A percentile compares a stretch with the other conserved stretches of the same genome.
phyloP scores from a whole-genome alignment of 2,797 vertebrate genomes.

The Poeciliopsis turneri region DNA sequence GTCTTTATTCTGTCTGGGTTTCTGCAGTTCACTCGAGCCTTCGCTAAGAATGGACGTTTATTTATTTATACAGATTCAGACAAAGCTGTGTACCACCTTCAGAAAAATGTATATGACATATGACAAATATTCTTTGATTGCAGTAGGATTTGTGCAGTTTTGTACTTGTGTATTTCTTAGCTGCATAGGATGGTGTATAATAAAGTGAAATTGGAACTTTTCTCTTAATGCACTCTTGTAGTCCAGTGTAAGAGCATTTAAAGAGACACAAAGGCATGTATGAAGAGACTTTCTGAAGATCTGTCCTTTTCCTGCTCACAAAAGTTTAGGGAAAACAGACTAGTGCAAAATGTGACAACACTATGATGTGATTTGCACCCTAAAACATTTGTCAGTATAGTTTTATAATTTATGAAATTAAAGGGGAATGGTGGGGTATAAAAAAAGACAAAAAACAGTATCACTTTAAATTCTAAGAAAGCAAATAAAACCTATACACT shows the following conservation, averaged over 20 bases:
- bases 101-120: background rate
- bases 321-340: background rate
- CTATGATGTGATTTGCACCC: background rate
- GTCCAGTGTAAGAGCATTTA: background rate
- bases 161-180: background rate
- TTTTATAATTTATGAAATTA: background rate
- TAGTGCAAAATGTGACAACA: background rate
- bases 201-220: background rate
- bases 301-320: background rate
- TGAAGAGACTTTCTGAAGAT: background rate
- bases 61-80: background rate
- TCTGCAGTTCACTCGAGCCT: background rate
- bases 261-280: background rate
- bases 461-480: background rate
- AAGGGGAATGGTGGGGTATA: background rate
- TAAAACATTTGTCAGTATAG: background rate
- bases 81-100: background rate
- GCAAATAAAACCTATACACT: background rate
- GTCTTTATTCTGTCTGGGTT: background rate
- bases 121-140: background rate
- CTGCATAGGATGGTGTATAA: background rate
- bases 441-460: background rate
- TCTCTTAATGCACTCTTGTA: background rate
- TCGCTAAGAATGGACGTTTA: background rate
- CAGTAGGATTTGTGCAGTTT: background rate